Evolutionary conservation across 2,888 invertebrate species (phyloP), one percentile per base, ranked within the genome.

Genomic region (Sesia apiformis): DNA sequence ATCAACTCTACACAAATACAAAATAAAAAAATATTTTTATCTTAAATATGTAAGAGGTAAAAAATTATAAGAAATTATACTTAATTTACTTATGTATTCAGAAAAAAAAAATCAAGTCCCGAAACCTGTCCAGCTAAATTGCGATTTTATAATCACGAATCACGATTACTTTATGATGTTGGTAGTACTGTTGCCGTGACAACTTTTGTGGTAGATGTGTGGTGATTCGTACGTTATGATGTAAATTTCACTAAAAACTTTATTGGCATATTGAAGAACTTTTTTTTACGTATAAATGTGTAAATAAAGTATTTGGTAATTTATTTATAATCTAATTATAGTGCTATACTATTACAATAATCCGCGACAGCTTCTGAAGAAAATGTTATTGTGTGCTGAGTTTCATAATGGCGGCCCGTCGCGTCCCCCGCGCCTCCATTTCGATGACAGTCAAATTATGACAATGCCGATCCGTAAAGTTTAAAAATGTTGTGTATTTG

Each of bases 361-460:
- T 23, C 23, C 23, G 23, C 23, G 23, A 23, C 23, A 23, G 23
- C 23, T 23, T 2, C 23, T 23, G 62, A 71, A 70, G 63, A 76
- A 73, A 78, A 87, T 90, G 89, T 89, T 90, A 82, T 89, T 90
- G 89, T 90, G 87, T 75, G 72, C 72, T 73, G 82, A 84, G 85
- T 88, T 90, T 87, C 85, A 84, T 90, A 90, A 92, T 92, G 91
- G 92, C 92, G 91, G 90, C 89, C 90, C 91, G 91, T 91, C 91
- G 91, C 91, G 91, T 91, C 91, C 91, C 92, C 91, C 92, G 90
- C 91, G 90, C 90, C 90, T 90, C 86, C 85, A 90, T 90, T 90
- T 91, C 90, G 88, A 81, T 92, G 91, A 91, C 91, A 91, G 91
- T 90, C 91, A 84, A 90, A 85, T 82, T 85, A 86, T 87, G 88